Evolutionary conservation across 2,797 vertebrate species (phyloP), one percentile per base, ranked within the genome.

Genomic region (Cottoperca gobio): DNA sequence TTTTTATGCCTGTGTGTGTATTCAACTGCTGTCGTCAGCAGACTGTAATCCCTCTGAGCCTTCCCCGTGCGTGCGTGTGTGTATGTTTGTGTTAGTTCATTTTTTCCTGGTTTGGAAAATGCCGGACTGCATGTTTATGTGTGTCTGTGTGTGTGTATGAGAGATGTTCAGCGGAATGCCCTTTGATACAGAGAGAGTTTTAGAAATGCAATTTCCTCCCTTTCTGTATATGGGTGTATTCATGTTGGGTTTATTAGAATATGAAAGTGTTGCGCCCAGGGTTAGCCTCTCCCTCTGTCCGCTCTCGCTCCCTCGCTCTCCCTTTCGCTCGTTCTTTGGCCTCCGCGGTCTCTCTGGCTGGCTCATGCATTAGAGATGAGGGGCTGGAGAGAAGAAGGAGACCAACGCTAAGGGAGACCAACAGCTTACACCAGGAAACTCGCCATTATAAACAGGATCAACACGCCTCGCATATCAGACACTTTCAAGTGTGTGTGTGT

Each of bases 1-100:
- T 93, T 88, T 91, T 88, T 91, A 77, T 89, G 88, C 75, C 65
- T 82, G 73, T 81, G 75, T 81, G 78, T 86, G 91, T 93, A 78
- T 93, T 92, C 91, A 93, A 91, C 87, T 98, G 96, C 96, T 94
- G 94, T 96, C 93, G 96, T 99, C 97, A 97, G 97, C 97, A 97
- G 93, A 96, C 96, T 97, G 96, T 94, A 97, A 97, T 97, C 97
- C 96, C 96, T 97, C 96, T 96, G 96, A 98, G 96, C 95, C 95
- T 93, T 94, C 87, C 73, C 57, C 62, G 80, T 76, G 79, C 86
- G 88, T 74, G 82, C 78, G 52, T 83, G 45, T 80, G 75, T 81
- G 62, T 70, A 53, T 90, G 81, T 89, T 79, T 92, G 84, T 88
- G 91, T 92, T 86, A 65, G 85, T 90, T 84, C 81, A 77, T 92